phyloP scores from a whole-genome alignment of 2,113 vertebrate species.

The Entelurus aequoreus region DNA sequence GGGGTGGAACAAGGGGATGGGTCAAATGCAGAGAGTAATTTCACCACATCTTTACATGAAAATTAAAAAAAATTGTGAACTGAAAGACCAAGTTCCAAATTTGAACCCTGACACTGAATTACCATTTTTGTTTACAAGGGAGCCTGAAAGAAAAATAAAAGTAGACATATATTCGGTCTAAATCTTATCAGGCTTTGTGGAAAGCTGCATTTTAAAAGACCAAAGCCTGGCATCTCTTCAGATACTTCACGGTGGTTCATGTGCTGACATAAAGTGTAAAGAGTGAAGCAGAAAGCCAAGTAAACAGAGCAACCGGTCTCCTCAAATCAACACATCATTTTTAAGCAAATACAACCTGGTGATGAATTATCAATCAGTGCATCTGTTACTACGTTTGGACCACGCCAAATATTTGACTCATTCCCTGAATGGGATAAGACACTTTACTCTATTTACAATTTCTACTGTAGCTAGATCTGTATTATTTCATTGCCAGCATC shows the following conservation, averaged over 20 bases:
- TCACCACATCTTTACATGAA: too few relatives aligned
- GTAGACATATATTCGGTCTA: constrained; percentile 7
- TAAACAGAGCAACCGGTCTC: constrained; percentile 24
- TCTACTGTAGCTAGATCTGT: constrained; percentile 60
- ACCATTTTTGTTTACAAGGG: too few relatives aligned
- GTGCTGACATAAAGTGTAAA: not conserved
- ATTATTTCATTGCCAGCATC: constrained; percentile 47
- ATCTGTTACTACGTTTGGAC: constrained; percentile 50
- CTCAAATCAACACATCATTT: constrained; percentile 50
- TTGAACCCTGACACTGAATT: too few relatives aligned
- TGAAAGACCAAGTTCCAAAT: too few relatives aligned
- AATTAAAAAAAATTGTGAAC: too few relatives aligned
- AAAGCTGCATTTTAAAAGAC: constrained; percentile 20
- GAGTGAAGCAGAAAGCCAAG: constrained; percentile 11
- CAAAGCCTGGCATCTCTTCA: constrained; percentile 18
- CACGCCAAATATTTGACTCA: constrained; percentile 44
- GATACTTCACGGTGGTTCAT: constrained; percentile 11
- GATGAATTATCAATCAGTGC: constrained; percentile 56
- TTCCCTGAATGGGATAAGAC: constrained; percentile 50
- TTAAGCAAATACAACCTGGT: constrained; percentile 19
- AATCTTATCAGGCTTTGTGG: constrained; percentile 12
- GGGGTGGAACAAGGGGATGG: too few relatives aligned
- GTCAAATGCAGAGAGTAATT: too few relatives aligned
- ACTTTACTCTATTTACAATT: constrained; percentile 68
- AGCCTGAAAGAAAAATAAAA: constrained; percentile 2